Evolutionary conservation across 2,113 vertebrate genomes (phyloP), one percentile per base, ranked within the genome.

Genomic region (Prochilodus magdalenae): DNA sequence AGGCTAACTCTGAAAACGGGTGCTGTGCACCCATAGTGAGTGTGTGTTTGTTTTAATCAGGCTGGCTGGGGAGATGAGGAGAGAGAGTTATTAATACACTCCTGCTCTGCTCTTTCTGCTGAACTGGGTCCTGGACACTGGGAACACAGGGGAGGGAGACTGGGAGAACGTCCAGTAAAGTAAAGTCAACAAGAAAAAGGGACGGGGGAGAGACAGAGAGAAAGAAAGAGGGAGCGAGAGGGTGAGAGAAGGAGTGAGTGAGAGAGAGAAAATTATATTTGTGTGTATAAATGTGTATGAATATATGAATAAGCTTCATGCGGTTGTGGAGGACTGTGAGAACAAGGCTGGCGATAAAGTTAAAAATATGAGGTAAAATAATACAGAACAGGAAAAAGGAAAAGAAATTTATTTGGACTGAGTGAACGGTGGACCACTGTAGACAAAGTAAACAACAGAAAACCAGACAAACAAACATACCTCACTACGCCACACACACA

Each of bases 21-120:
- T 70, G 66, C 24, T 14, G 33, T 7, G 36, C 36, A 44, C 22
- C 20, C 36, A 70, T 14, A 44, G 33, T 70, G 36, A 44, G 7
- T 1, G 11, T n/a, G 33, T 70, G 66, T 70, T 70, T 70, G 66
- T 44, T 70, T 70, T 70, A 70, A 70, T 70, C 66, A 70, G 36
- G 36, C 36, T 70, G 33, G 10, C 66, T 44, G 66, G 22, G 66
- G 20, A 26, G 65, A 22, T 7, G 65, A 67, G 65, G 30, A 36
- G 30, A 67, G 65, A 7, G 13, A 22, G 65, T 8, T 67, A 20
- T 30, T 67, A 67, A 70, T 70, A 44, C 36, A 44, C 66, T 40
- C 30, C 29, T 67, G 20, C 63, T 66, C 4, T 30, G 12, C 14
- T 36, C 29, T 36, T 67, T 36, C 20, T 22, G 65, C 65, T 67